These are phyloP conservation scores for Scortum barcoo DNA, from an alignment of 2,113 vertebrate species.

Conservation along the genomic window DNA sequence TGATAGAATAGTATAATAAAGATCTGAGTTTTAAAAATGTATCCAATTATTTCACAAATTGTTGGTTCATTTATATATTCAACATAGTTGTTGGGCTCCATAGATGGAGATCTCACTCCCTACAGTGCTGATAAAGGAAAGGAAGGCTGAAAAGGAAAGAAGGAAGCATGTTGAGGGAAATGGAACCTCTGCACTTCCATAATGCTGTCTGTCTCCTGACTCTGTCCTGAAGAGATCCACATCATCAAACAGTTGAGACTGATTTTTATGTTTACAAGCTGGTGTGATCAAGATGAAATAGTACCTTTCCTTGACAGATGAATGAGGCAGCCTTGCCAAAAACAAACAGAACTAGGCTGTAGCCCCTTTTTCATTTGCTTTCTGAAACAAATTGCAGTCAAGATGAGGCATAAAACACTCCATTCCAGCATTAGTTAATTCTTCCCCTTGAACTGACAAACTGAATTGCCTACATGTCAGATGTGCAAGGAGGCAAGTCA, in stretches of 20 bases:
- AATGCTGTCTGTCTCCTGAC: neutral
- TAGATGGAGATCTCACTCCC: neutral
- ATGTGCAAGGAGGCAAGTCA: constrained; percentile 36
- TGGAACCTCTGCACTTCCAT: neutral
- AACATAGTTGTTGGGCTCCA: neutral
- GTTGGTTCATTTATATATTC: neutral
- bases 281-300: constrained; percentile 41
- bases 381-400: constrained; percentile 18
- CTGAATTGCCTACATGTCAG: constrained; percentile 27
- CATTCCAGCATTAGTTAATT: constrained; percentile 29
- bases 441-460: constrained; percentile 53
- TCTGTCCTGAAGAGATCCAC: constrained; percentile 9
- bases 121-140: neutral
- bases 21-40: too few relatives aligned
- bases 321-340: constrained; percentile 33
- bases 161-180: neutral
- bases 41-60: too few relatives aligned
- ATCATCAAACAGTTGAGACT: constrained; percentile 35
- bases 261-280: constrained; percentile 44
- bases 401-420: constrained; percentile 12
- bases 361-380: constrained; percentile 23
- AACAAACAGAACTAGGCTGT: constrained; percentile 28
- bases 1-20: too few relatives aligned
- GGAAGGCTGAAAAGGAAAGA: neutral
- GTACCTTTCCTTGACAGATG: constrained; percentile 12